A percentile compares a stretch with the other conserved stretches of the same genome.
phyloP scores from a whole-genome alignment of 2,113 vertebrate genomes.

The Dicerorhinus sumatrensis region DNA sequence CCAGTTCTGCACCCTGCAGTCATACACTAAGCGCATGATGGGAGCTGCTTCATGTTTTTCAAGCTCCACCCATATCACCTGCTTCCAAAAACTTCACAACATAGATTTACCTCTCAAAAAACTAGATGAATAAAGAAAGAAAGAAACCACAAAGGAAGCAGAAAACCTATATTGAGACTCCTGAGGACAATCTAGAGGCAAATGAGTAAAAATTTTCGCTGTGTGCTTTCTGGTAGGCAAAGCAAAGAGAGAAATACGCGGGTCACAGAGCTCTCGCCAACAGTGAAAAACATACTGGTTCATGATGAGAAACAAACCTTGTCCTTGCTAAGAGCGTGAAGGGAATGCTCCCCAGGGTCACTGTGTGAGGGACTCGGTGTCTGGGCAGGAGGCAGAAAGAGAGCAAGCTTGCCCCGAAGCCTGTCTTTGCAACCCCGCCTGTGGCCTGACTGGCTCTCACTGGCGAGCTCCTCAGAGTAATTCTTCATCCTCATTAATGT shows the following conservation, averaged over 20 bases:
- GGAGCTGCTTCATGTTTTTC: not conserved
- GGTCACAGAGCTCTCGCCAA: not conserved
- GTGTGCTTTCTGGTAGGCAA: slow-evolving; percentile 3
- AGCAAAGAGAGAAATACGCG: not conserved
- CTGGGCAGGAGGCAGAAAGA: not conserved
- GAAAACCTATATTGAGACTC: not conserved
- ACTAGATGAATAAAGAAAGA: not conserved
- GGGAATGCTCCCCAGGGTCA: rapidly evolving
- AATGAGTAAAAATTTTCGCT: not conserved
- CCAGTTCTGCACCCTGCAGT: not conserved
- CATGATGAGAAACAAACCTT: not conserved
- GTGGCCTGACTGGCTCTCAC: slow-evolving; percentile 70
- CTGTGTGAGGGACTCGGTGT: not conserved
- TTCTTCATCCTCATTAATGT: slow-evolving; percentile 76
- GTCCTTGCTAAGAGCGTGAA: not conserved
- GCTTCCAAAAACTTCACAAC: not conserved
- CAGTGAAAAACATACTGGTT: not conserved
- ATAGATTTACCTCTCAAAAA: not conserved
- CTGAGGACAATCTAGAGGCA: not conserved
- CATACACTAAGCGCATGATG: not conserved
- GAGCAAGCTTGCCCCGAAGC: rapidly evolving
- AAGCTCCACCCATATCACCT: not conserved
- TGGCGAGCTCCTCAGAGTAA: slow-evolving; percentile 69
- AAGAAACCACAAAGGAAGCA: not conserved
- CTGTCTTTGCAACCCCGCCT: slow-evolving; percentile 57